phyloP scores from a whole-genome alignment of 2,113 vertebrate species.

The Chloroceryle aenea region DNA sequence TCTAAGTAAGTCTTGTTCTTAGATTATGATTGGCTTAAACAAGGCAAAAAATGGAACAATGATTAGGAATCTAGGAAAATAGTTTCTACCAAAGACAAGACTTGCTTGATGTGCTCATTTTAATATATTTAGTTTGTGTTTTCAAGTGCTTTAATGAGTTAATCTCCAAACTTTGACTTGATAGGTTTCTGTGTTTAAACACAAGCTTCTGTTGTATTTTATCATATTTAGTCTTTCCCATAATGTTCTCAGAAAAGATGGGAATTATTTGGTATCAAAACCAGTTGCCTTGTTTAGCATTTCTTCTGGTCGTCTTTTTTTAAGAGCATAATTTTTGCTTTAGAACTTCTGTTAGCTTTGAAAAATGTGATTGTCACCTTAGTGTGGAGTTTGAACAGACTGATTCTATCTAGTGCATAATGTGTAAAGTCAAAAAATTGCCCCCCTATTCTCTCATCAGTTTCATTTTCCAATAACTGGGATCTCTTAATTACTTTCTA shows the following conservation, averaged over 20 bases:
- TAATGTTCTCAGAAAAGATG: neutral
- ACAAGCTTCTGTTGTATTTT: neutral
- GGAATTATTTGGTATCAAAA: neutral
- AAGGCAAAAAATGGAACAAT: neutral
- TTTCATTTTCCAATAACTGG: neutral
- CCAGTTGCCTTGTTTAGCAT: neutral
- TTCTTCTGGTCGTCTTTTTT: neutral
- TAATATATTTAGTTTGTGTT: neutral
- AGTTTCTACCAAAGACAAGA: neutral
- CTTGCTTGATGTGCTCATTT: neutral
- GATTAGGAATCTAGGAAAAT: neutral
- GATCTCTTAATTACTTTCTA: neutral
- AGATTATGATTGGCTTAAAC: neutral
- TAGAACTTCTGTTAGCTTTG: neutral
- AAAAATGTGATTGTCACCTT: neutral
- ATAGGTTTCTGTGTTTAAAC: neutral
- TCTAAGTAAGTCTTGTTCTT: neutral
- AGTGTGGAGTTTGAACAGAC: neutral
- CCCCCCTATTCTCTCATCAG: neutral
- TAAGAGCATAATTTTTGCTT: neutral
- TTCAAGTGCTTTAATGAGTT: neutral
- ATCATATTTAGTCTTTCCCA: neutral
- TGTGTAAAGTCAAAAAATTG: neutral
- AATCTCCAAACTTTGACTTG: neutral
- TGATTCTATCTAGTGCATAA: neutral